Percentiles rank a stretch among this genome's conserved stretches.
phyloP scores from a whole-genome alignment of 2,797 vertebrate genomes.

The Gallinago solitaria region DNA sequence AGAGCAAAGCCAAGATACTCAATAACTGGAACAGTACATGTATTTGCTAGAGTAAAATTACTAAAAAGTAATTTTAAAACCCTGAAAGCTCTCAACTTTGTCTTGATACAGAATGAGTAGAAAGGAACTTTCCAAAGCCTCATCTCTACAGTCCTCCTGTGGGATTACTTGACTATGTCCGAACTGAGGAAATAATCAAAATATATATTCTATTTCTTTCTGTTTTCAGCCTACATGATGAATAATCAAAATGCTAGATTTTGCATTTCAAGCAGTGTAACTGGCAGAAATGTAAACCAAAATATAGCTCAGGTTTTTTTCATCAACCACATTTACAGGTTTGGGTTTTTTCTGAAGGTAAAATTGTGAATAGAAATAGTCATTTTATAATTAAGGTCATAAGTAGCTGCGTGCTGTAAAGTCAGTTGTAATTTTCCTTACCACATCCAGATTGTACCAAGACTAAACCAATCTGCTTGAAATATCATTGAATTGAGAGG shows the following conservation, averaged over 20 bases:
- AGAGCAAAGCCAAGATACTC: not conserved
- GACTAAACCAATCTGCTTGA: not conserved
- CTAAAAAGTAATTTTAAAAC: not conserved
- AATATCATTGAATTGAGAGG: not conserved
- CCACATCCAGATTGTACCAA: not conserved
- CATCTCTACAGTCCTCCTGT: not conserved
- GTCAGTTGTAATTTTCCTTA: not conserved
- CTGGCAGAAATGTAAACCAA: not conserved
- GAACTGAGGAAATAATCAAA: not conserved
- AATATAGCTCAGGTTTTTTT: not conserved
- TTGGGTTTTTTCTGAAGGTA: not conserved
- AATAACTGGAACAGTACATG: not conserved
- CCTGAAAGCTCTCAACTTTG: not conserved
- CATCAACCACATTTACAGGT: not conserved
- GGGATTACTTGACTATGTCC: not conserved
- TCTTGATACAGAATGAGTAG: not conserved
- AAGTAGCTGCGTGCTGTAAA: not conserved
- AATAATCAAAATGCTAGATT: not conserved
- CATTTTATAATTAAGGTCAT: not conserved
- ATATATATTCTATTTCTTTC: too few relatives aligned
- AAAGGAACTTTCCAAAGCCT: not conserved
- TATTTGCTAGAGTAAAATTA: not conserved
- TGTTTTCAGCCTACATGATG: not conserved
- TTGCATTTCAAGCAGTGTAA: not conserved
- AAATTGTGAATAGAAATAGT: not conserved